phyloP scores from a whole-genome alignment of 2,888 invertebrate species.

The Melanostoma mellinum region DNA sequence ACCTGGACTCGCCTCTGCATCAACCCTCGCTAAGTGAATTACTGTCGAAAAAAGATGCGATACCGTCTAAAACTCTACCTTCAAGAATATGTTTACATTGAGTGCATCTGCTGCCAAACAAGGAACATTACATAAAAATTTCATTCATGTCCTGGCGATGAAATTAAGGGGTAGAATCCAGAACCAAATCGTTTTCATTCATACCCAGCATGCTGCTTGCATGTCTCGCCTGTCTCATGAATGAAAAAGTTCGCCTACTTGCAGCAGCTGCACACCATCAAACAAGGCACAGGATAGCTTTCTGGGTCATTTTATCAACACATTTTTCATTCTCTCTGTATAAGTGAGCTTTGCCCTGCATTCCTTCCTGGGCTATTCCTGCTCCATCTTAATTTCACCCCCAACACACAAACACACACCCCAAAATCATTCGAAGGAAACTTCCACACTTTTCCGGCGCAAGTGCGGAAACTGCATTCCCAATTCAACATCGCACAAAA shows the following conservation, averaged over 20 bases:
- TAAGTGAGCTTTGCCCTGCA: slow-evolving; percentile 38
- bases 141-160: slow-evolving; percentile 59
- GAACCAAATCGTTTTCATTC: slow-evolving; percentile 48
- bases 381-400: slow-evolving; percentile 12
- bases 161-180: slow-evolving; percentile 26
- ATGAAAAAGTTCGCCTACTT: slow-evolving; percentile 55
- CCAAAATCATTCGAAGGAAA: slow-evolving; percentile 8
- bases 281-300: slow-evolving; percentile 50
- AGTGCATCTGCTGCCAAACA: slow-evolving; percentile 1
- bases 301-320: slow-evolving; percentile 60
- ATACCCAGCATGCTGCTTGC: slow-evolving; percentile 37
- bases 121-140: slow-evolving; percentile 20
- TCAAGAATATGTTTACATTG: neutral
- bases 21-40: slow-evolving; percentile 22
- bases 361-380: slow-evolving; percentile 38
- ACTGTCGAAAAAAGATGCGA: slow-evolving; percentile 24
- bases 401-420: neutral
- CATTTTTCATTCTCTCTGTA: neutral
- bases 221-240: slow-evolving; percentile 55
- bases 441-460: slow-evolving; percentile 44
- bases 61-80: neutral
- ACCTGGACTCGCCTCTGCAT: neutral
- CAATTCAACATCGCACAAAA: slow-evolving; percentile 20
- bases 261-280: slow-evolving; percentile 12
- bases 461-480: slow-evolving; percentile 70